Conservation (phyloP, 2,888 invertebrate species). For the Esperia sulphurella region DNA sequence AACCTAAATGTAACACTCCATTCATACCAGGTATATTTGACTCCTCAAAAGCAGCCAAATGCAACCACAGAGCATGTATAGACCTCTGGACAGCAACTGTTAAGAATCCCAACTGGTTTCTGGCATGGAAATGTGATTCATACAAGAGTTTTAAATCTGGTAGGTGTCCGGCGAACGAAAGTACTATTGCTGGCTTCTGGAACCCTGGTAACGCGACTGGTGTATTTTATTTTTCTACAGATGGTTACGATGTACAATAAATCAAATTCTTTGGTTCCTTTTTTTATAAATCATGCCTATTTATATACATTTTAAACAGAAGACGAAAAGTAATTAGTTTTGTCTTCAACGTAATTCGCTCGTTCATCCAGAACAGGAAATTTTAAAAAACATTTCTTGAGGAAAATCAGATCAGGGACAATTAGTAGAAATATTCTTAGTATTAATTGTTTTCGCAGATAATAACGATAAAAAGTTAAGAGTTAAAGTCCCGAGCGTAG, state of each 20-base stretch:
- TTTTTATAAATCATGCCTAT: too few relatives aligned
- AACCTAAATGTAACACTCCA: constrained; percentile 74
- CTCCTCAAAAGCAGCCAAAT: constrained; percentile 59
- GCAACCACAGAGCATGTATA: constrained; percentile 60
- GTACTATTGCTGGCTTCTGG: constrained; percentile 56
- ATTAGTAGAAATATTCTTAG: too few relatives aligned
- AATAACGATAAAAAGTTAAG: too few relatives aligned
- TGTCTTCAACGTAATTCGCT: too few relatives aligned
- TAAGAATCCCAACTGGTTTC: constrained; percentile 43
- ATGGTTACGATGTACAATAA: constrained; percentile 19
- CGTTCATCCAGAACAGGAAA: too few relatives aligned
- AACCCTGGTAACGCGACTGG: constrained; percentile 62
- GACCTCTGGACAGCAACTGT: constrained; percentile 57
- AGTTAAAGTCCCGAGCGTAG: too few relatives aligned
- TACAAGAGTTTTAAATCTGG: constrained; percentile 50
- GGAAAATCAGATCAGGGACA: too few relatives aligned
- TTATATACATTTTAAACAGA: too few relatives aligned
- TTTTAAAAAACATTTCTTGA: too few relatives aligned
- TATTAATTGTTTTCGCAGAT: too few relatives aligned
- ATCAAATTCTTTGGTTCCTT: too few relatives aligned
- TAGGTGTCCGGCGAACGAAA: constrained; percentile 39
- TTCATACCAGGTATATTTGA: constrained; percentile 54
- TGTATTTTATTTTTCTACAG: constrained; percentile 58
- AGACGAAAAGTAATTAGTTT: too few relatives aligned
- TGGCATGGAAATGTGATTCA: constrained; percentile 54